A percentile compares a stretch with the other conserved stretches of the same genome.
Evolutionary conservation across 2,797 vertebrate species (phyloP).

Genomic region (Hypotaenidia philippensis): DNA sequence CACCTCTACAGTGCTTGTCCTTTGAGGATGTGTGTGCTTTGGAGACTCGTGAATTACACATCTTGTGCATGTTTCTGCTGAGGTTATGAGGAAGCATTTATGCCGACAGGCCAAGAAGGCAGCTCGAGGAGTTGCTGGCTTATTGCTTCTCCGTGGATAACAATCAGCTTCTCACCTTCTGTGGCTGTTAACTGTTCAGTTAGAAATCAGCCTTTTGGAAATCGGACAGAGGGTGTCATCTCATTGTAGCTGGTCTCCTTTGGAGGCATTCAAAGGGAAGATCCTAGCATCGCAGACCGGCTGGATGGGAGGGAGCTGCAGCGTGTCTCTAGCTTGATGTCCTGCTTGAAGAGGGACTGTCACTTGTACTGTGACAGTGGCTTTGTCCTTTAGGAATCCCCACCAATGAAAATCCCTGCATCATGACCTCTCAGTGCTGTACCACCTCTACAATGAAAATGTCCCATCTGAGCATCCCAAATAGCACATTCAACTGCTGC

Average conservation of each 20-base stretch:
- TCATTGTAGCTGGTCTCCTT: accelerated
- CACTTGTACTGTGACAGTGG: background rate
- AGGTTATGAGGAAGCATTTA: conserved; percentile 14
- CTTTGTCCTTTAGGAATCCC: background rate
- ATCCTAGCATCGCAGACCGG: accelerated
- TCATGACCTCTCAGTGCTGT: background rate
- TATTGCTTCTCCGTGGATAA: background rate
- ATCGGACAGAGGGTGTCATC: too few relatives aligned
- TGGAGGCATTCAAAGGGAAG: background rate
- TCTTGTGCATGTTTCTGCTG: background rate
- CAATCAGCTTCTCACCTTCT: background rate
- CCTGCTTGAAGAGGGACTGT: background rate
- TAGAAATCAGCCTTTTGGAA: background rate
- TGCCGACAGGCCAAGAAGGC: background rate
- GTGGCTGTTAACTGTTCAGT: background rate
- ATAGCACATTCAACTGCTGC: background rate
- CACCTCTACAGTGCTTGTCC: background rate
- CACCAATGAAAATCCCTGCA: accelerated
- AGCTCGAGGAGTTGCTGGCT: background rate
- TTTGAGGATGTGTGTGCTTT: background rate
- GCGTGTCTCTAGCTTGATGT: background rate
- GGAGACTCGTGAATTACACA: background rate
- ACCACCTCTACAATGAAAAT: background rate
- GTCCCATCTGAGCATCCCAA: background rate
- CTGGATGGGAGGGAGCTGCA: background rate